Evolutionary conservation across 2,888 invertebrate species (phyloP).

Genomic region (Ochropacha duplaris): DNA sequence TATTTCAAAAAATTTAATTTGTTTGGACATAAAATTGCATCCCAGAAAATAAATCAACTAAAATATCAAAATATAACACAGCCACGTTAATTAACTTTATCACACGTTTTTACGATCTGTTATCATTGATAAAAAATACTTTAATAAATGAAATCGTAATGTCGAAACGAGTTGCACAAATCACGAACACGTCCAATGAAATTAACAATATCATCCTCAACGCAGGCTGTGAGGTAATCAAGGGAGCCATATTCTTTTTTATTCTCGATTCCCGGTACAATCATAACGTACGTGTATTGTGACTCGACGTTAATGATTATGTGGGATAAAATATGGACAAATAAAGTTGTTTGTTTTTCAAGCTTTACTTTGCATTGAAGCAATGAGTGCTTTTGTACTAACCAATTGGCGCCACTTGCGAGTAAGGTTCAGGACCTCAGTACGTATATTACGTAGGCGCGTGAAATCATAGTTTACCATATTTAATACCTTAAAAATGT

Average conservation of each 20-base stretch:
- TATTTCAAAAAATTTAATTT: too few relatives aligned
- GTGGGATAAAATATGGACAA: slow-evolving; percentile 13
- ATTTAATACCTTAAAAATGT: too few relatives aligned
- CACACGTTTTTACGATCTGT: not conserved
- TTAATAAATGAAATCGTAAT: not conserved
- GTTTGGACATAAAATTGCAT: too few relatives aligned
- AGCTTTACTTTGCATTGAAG: not conserved
- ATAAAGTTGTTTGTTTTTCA: too few relatives aligned
- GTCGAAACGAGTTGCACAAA: slow-evolving; percentile 24
- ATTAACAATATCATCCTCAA: slow-evolving; percentile 58
- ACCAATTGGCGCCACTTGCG: too few relatives aligned
- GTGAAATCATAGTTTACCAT: too few relatives aligned
- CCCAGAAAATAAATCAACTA: too few relatives aligned
- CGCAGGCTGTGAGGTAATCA: slow-evolving; percentile 65
- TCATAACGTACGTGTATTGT: slow-evolving; percentile 56
- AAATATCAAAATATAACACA: not conserved
- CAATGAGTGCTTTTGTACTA: too few relatives aligned
- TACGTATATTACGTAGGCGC: too few relatives aligned
- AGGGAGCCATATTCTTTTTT: slow-evolving; percentile 56
- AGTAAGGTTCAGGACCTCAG: too few relatives aligned
- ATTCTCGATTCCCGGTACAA: slow-evolving; percentile 50
- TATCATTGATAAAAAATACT: not conserved
- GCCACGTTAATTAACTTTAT: not conserved
- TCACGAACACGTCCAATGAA: slow-evolving; percentile 52
- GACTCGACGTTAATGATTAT: slow-evolving; percentile 10